Conservation (phyloP, 2,888 invertebrate genomes). For the Limenitis camilla region DNA sequence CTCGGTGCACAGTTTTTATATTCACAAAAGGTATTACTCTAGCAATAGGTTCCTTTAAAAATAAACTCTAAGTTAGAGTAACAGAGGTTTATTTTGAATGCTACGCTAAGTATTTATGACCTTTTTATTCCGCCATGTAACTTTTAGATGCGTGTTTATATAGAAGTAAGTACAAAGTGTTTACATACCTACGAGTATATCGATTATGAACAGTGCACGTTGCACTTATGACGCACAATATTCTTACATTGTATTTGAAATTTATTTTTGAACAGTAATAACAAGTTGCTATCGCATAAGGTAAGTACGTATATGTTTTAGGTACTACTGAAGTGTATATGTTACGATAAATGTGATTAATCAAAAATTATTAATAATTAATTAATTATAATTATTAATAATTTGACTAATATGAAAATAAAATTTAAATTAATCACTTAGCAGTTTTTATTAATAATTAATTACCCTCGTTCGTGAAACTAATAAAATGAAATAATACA, state of each 20-base stretch:
- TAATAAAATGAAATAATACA: no score
- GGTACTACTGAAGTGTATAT: no score
- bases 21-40: neutral
- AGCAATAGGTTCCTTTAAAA: conserved; percentile 1
- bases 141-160: conserved; percentile 11
- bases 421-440: no score
- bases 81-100: neutral
- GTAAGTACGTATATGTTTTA: no score
- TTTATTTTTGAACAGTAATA: conserved; percentile 2
- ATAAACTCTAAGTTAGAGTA: conserved; percentile 3
- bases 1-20: conserved; percentile 12
- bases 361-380: no score
- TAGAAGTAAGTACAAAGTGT: neutral
- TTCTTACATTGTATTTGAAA: conserved; percentile 18
- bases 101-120: neutral
- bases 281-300: neutral
- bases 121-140: neutral
- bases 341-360: no score
- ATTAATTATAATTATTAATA: no score
- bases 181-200: conserved; percentile 4
- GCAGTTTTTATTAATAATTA: no score
- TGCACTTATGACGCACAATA: conserved; percentile 20
- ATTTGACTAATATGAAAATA: no score
- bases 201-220: conserved; percentile 11
- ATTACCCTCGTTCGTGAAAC: no score